Evolutionary conservation across 2,888 invertebrate genomes (phyloP).

Genomic region (Clunio marinus): DNA sequence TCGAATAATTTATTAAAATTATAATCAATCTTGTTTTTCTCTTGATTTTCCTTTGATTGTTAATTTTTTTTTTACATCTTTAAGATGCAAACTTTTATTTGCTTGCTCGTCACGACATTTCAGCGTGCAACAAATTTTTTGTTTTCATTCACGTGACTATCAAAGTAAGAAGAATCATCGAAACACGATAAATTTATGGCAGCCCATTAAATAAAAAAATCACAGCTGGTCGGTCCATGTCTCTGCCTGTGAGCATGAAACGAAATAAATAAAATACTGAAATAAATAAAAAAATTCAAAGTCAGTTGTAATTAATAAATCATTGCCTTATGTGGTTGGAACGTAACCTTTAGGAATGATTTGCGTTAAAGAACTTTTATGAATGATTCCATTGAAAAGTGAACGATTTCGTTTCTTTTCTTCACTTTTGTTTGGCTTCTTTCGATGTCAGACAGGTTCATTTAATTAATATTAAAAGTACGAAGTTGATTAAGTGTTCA

Average conservation of each 20-base stretch:
- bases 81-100: too few relatives aligned
- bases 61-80: too few relatives aligned
- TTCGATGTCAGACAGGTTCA: too few relatives aligned
- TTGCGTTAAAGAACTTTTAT: background rate
- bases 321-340: background rate
- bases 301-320: slow-evolving; percentile 8
- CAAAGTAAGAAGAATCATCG: background rate
- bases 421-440: too few relatives aligned
- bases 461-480: too few relatives aligned
- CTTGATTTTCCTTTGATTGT: too few relatives aligned
- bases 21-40: too few relatives aligned
- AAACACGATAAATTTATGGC: slow-evolving; percentile 2
- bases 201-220: background rate
- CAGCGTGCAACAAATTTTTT: background rate
- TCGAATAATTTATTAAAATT: too few relatives aligned
- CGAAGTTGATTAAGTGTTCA: too few relatives aligned
- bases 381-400: too few relatives aligned
- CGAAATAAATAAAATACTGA: background rate
- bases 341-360: slow-evolving; percentile 9
- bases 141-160: background rate
- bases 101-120: background rate
- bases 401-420: too few relatives aligned
- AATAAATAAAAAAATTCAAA: background rate
- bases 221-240: slow-evolving; percentile 10
- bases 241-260: background rate